Evolutionary conservation across 2,888 invertebrate species (phyloP), one percentile per base, ranked within the genome.

Genomic region (Tetheella fluctuosa): DNA sequence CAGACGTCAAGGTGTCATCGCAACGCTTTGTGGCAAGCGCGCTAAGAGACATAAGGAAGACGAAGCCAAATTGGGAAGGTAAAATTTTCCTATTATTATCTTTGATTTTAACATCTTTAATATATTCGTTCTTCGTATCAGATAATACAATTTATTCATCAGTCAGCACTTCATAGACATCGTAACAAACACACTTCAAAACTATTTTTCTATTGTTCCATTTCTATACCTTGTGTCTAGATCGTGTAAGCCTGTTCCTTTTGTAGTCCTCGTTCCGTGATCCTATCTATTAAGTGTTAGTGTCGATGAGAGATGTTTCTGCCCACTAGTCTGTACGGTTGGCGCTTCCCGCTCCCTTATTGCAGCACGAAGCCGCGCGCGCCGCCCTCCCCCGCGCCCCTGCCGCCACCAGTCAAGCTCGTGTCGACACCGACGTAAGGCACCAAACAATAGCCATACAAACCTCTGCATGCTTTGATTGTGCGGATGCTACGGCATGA

Each of bases 301-400:
- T 92, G 91, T 92, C 92, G 92, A 91, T 93, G 91, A 91, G 92
- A 93, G 92, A 93, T 93, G 91, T 93, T 93, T 93, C 91, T 92
- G 89, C 89, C 91, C 92, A 90, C 89, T 96, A 97, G 97, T 97
- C 96, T 97, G 96, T 97, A 97, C 96, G 97, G 97, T 96, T 97
- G 97, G 97, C 97, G 97, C 95, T 97, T 97, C 95, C 97, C 97
- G 95, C 96, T 97, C 96, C 97, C 97, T 95, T 97, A 97, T 97
- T 97, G 97, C 96, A 97, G 97, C 95, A 97, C 97, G 95, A 96
- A 93, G 96, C 96, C 93, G 95, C 95, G 94, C 94, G 94, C 95
- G 88, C 96, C 96, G 90, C 96, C 96, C 84, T 96, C 96, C 92
- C 96, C 96, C 91, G 94, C 96, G 93, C 96, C 96, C 89, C 94